phyloP scores from a whole-genome alignment of 2,113 vertebrate genomes.

The Sula dactylatra region DNA sequence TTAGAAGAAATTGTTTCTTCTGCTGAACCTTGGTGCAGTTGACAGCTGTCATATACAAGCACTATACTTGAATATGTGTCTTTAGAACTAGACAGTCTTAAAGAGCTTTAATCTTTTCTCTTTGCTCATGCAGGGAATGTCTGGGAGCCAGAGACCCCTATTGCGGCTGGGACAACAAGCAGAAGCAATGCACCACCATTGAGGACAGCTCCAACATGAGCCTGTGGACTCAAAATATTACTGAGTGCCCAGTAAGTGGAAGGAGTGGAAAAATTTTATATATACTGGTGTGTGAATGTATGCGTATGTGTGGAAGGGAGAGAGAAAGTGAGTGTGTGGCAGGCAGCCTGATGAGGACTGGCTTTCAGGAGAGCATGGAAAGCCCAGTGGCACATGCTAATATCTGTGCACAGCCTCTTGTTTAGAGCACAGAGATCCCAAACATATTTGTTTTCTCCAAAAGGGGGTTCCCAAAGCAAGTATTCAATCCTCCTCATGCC shows the following conservation, averaged over 20 bases:
- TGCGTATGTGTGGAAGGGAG: not conserved
- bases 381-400: not conserved
- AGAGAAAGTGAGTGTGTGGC: not conserved
- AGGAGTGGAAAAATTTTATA: not conserved
- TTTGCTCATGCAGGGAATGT: slow-evolving; percentile 81
- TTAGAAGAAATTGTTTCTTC: slow-evolving; percentile 54
- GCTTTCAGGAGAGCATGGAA: not conserved
- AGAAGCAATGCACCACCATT: slow-evolving; percentile 91
- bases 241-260: slow-evolving; percentile 88
- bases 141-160: slow-evolving; percentile 94
- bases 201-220: slow-evolving; percentile 98
- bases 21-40: not conserved
- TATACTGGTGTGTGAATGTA: not conserved
- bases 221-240: slow-evolving; percentile 98
- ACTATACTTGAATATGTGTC: not conserved
- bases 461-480: not conserved
- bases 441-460: not conserved
- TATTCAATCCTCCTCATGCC: not conserved
- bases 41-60: slow-evolving; percentile 43
- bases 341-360: not conserved
- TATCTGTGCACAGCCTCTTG: not conserved
- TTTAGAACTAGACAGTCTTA: not conserved
- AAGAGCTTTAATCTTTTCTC: slow-evolving; percentile 47
- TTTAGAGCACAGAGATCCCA: not conserved
- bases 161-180: slow-evolving; percentile 94